These are phyloP conservation scores for Ormyrus thymus DNA, from an alignment of 2,888 invertebrate species.

Conservation along the genomic window DNA sequence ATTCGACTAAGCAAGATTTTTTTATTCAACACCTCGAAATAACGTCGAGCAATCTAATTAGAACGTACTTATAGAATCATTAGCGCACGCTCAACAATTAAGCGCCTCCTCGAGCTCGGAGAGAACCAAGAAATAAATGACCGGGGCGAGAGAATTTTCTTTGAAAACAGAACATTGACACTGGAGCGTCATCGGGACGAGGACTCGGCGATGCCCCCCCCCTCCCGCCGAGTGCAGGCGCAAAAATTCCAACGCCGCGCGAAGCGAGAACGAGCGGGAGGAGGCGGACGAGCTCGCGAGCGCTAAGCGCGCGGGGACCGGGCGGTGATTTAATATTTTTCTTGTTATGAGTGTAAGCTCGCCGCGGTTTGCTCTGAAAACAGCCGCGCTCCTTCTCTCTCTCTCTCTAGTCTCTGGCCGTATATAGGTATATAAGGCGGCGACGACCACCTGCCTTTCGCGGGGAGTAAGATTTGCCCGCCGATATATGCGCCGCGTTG, in stretches of 20 bases:
- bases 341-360: conserved; percentile 73
- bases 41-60: too few relatives aligned
- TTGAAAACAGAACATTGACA: conserved; percentile 45
- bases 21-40: too few relatives aligned
- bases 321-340: conserved; percentile 72
- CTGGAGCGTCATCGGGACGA: not conserved
- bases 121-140: not conserved
- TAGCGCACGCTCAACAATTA: too few relatives aligned
- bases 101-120: too few relatives aligned
- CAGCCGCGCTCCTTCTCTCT: conserved; percentile 58
- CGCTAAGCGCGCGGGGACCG: too few relatives aligned
- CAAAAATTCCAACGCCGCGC: too few relatives aligned
- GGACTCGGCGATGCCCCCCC: too few relatives aligned
- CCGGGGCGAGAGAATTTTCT: conserved; percentile 29
- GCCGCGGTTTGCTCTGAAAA: conserved; percentile 71
- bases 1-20: too few relatives aligned
- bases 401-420: not conserved
- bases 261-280: not conserved
- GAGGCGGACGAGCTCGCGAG: too few relatives aligned
- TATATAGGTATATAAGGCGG: not conserved
- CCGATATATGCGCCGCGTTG: conserved; percentile 11
- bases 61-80: too few relatives aligned
- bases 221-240: too few relatives aligned
- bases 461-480: conserved; percentile 26
- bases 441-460: conserved; percentile 31